Evolutionary conservation across 2,888 invertebrate genomes (phyloP).

Genomic region (Dasysyrphus tricinctus): DNA sequence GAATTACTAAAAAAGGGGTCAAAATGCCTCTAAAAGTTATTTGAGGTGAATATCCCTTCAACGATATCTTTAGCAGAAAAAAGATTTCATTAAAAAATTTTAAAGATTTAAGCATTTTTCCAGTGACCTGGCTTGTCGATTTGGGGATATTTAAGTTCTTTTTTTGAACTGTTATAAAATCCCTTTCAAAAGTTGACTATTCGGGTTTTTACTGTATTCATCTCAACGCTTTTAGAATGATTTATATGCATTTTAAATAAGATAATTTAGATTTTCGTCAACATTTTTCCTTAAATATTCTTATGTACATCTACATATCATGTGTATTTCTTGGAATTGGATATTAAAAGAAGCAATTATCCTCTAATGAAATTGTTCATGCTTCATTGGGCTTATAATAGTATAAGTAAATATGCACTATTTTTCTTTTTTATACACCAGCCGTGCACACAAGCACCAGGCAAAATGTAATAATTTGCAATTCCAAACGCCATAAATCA

Average conservation of each 20-base stretch:
- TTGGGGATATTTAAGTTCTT: no score
- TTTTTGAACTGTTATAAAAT: no score
- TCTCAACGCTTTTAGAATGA: no score
- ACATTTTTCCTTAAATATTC: not conserved
- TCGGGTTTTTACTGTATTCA: no score
- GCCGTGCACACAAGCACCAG: not conserved
- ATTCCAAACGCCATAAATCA: constrained; percentile 68
- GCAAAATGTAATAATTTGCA: constrained; percentile 54
- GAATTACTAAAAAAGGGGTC: not conserved
- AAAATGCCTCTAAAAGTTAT: not conserved
- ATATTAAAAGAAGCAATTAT: constrained; percentile 70
- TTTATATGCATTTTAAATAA: no score
- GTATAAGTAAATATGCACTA: constrained; percentile 7
- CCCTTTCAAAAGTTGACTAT: no score
- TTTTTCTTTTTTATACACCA: constrained; percentile 11
- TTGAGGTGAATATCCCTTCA: not conserved
- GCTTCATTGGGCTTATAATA: constrained; percentile 40
- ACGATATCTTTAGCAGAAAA: no score
- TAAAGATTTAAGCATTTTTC: no score
- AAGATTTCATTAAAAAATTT: no score
- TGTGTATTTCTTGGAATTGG: constrained; percentile 28
- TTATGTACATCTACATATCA: not conserved
- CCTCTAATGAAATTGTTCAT: constrained; percentile 70
- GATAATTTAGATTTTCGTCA: not conserved
- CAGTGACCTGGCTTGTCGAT: no score